Conservation (phyloP, 2,888 invertebrate species). For the Caenorhabditis becei region DNA sequence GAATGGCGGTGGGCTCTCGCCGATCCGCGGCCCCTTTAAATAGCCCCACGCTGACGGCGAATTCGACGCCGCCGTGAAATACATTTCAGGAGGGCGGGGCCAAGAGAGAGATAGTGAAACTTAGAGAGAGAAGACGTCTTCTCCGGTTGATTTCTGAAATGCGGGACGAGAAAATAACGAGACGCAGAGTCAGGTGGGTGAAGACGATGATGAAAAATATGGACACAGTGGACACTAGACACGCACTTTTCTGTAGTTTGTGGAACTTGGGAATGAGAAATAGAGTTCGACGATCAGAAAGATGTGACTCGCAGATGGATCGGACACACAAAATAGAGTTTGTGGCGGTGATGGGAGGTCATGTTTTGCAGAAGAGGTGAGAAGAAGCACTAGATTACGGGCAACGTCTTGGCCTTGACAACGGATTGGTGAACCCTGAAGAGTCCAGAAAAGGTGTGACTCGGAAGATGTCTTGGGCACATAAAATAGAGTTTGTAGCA, state of each 20-base stretch:
- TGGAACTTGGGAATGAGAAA: constrained; percentile 5
- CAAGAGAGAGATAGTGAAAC: constrained; percentile 21
- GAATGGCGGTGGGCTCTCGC: constrained; percentile 36
- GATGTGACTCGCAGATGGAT: constrained; percentile 21
- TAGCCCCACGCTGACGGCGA: constrained; percentile 42
- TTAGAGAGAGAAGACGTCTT: constrained; percentile 41
- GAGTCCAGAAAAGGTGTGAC: no score
- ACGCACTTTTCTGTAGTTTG: constrained; percentile 43
- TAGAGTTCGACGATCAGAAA: constrained; percentile 13
- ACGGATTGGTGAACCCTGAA: no score
- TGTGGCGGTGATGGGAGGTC: no score
- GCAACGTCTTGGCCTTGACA: no score
- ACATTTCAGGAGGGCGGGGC: constrained; percentile 43
- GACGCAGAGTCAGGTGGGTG: constrained; percentile 48
- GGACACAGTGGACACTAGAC: constrained; percentile 12
- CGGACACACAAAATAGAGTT: neutral
- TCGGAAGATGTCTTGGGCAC: no score
- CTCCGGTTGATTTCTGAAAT: constrained; percentile 51
- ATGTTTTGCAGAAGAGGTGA: neutral
- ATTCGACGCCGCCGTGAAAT: constrained; percentile 44
- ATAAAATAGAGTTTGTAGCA: no score
- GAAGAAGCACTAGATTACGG: no score
- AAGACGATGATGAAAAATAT: constrained; percentile 15
- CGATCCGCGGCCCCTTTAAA: constrained; percentile 47
- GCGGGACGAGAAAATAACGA: constrained; percentile 21